Evolutionary conservation across 2,113 vertebrate species (phyloP), one percentile per base, ranked within the genome.

Genomic region (Copsychus sechellarum): DNA sequence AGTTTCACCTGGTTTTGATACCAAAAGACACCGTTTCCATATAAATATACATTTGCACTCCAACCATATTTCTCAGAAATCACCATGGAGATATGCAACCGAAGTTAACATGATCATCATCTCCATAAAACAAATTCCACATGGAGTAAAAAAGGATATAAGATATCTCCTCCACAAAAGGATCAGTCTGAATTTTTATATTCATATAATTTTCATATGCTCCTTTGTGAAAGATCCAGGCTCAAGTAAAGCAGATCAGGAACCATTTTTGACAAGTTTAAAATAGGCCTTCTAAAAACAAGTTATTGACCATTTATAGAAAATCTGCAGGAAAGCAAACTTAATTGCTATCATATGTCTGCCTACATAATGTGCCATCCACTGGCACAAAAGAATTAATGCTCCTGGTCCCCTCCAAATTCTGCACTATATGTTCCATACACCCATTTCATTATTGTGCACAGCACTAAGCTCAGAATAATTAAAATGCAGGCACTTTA

Each of bases 51-150:
- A 86, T 90, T 81, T 84, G 69, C 88, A 78, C 51, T 92, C 70
- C 79, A 96, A 73, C 69, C 18, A 43, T 74, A 92, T 77, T 92
- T 83, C 56, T 94, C 84, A 86, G 81, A 96, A 71, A 93, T 83
- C 81, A 90, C 94, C 92, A 66, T 42, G 45, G 89, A 94, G 91
- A 94, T 90, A 87, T 15, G 72, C 64, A 88, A 79, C 72, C 22
- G 12, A 83, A 93, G 60, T 92, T 95, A 96, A 91, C 17, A 73
- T 47, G 74, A 90, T 70, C 79, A 67, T 45, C 53, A 80, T 74
- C 76, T 94, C 78, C 77, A 76, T 65, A 67, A 91, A 95, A 73
- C 43, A 93, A 88, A 93, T 92, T 88, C 81, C 88, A 88, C 88
- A 82, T 53, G n/a, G 71, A 90, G 24, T 38, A 50, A 77, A 87